Evolutionary conservation across 2,113 vertebrate genomes (phyloP).

Genomic region (Cervus canadensis): DNA sequence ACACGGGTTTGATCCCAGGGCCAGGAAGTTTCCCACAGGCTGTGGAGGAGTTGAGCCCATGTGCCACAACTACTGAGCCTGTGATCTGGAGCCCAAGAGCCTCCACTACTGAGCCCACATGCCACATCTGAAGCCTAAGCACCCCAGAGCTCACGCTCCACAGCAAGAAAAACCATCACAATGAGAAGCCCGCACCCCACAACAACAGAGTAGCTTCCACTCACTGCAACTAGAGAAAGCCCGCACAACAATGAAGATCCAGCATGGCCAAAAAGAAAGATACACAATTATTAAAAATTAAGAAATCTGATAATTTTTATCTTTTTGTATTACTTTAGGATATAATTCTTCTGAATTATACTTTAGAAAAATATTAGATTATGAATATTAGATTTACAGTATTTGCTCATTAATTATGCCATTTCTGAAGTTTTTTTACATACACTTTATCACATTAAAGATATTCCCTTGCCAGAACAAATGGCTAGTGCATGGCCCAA

Average conservation of each 20-base stretch:
- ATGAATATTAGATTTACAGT: neutral
- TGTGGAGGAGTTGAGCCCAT: neutral
- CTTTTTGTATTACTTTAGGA: neutral
- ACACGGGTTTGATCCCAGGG: neutral
- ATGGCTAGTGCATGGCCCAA: neutral
- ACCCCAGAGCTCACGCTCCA: neutral
- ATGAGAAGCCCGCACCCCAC: neutral
- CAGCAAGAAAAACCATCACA: neutral
- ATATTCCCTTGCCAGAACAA: neutral
- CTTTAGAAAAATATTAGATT: neutral
- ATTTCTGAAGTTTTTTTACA: neutral
- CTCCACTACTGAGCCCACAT: neutral
- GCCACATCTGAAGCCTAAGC: neutral
- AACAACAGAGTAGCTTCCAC: neutral
- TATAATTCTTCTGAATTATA: neutral
- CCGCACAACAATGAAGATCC: neutral
- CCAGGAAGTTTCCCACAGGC: neutral
- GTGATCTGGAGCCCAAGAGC: neutral
- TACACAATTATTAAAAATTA: neutral
- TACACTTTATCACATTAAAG: neutral
- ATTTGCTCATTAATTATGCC: neutral
- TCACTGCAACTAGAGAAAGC: neutral
- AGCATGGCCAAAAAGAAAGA: neutral
- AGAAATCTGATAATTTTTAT: neutral
- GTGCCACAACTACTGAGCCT: neutral